These are phyloP conservation scores for Mustela lutreola DNA, from an alignment of 2,113 vertebrate genomes.

Conservation along the genomic window DNA sequence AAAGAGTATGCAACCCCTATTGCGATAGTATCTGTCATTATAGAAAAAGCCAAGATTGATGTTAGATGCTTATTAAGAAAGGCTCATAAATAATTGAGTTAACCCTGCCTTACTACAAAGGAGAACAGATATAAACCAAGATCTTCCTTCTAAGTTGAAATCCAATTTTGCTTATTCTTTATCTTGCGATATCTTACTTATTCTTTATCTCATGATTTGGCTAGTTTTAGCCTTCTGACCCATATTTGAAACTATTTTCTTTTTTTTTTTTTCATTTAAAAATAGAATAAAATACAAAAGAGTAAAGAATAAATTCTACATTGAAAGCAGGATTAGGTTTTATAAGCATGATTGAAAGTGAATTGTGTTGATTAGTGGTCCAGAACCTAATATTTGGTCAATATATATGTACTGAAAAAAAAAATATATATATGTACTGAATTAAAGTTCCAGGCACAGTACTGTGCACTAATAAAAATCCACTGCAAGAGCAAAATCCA, in stretches of 20 bases:
- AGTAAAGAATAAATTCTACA: not conserved
- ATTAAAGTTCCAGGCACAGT: not conserved
- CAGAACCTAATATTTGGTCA: not conserved
- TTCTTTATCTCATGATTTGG: not conserved
- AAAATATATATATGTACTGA: not conserved
- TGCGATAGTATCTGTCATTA: not conserved
- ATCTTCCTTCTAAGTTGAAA: constrained; percentile 8
- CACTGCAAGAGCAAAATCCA: not conserved
- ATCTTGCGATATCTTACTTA: not conserved
- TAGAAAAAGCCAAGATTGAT: constrained; percentile 19
- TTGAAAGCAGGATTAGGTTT: not conserved
- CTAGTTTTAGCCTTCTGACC: not conserved
- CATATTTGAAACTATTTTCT: not conserved
- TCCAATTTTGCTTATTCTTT: not conserved
- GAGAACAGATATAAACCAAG: constrained; percentile 10
- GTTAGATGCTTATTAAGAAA: constrained; percentile 52
- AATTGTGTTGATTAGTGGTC: not conserved
- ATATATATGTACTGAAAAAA: not conserved
- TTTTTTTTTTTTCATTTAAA: constrained; percentile 23
- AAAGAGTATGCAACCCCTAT: constrained; percentile 31
- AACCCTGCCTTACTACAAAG: not conserved
- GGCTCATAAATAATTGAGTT: constrained; percentile 66
- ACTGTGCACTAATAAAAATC: not conserved
- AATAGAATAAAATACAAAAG: not conserved
- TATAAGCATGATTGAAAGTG: not conserved